Evolutionary conservation across 2,888 invertebrate genomes (phyloP).

Genomic region (Dicyrtoma fusca): DNA sequence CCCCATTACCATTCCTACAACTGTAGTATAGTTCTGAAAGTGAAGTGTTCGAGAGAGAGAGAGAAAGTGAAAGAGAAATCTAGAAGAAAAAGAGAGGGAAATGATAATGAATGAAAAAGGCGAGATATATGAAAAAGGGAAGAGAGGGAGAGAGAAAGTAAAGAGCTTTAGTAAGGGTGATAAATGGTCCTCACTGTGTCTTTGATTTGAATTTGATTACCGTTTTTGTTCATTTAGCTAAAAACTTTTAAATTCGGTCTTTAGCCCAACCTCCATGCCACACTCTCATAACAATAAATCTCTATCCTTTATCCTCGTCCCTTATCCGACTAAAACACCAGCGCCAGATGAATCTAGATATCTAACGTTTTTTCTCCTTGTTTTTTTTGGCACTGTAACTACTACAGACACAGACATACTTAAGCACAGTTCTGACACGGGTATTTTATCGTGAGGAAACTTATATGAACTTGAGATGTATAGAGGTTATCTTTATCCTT

Average conservation of each 20-base stretch:
- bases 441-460: neutral
- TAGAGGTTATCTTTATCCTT: too few relatives aligned
- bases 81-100: neutral
- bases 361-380: neutral
- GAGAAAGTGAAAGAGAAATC: slow-evolving; percentile 13
- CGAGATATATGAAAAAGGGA: slow-evolving; percentile 7
- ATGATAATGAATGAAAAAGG: slow-evolving; percentile 28
- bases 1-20: neutral
- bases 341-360: too few relatives aligned
- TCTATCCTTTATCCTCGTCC: slow-evolving; percentile 39
- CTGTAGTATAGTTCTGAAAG: neutral
- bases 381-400: slow-evolving; percentile 19
- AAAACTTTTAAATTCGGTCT: slow-evolving; percentile 49
- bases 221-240: slow-evolving; percentile 56
- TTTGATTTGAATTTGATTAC: slow-evolving; percentile 58
- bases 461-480: too few relatives aligned
- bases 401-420: slow-evolving; percentile 1
- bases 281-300: slow-evolving; percentile 51
- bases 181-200: slow-evolving; percentile 48
- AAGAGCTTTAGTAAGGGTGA: slow-evolving; percentile 36
- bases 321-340: slow-evolving; percentile 1
- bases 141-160: slow-evolving; percentile 14
- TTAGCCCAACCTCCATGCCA: slow-evolving; percentile 40
- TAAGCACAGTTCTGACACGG: neutral
- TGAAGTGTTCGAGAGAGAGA: slow-evolving; percentile 17